Base-by-base conservation (phyloP, 2,888 invertebrate species). In the Phania funesta region DNA sequence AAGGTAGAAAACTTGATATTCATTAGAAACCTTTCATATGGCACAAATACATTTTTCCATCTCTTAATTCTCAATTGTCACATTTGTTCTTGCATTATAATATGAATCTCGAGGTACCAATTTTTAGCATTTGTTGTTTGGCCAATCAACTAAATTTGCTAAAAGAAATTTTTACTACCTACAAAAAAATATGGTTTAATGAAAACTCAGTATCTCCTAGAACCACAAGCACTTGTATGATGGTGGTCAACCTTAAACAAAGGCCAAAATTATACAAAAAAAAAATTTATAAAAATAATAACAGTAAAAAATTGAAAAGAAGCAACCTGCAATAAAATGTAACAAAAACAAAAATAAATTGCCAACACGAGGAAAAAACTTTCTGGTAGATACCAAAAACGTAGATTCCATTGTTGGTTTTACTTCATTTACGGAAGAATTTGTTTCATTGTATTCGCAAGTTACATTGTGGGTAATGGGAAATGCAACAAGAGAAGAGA, bases 241-340 rank as follows among this genome's bases (percentile, higher is more conserved):
- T 78, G 74, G 64, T 74, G 82, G 82, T 78, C 82, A 82, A 75
- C 74, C 78, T 65, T 78, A 82, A 78, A 82, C 82, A 82, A 82
- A 75, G 70, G 70, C 82, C 52, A 78, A 82, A 82, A 78, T 82
- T 78, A 75, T 73, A 32, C 62, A 74, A 74, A 68, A 64, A 32
- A 35, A 44, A 52, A 38, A 44, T 16, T 2, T 44, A 60, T 35
- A 50, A 11, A 5, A 44, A 52, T 1, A 54, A 68, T 44, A 58
- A 22, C 2, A 11, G 26, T 56, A 64, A 18, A 18, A 44, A 20
- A 44, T 6, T 48, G 22, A 58, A 71, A 58, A n/a, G n/a, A n/a
- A 50, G 11, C 26, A 70, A 56, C 50, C 68, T 76, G 64, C 65
- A 71, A 75, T 67, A 68, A 68, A 68, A 82, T 74, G 56, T 78